phyloP scores from a whole-genome alignment of 1,140 invertebrate genomes.

The Drepana arcuata region DNA sequence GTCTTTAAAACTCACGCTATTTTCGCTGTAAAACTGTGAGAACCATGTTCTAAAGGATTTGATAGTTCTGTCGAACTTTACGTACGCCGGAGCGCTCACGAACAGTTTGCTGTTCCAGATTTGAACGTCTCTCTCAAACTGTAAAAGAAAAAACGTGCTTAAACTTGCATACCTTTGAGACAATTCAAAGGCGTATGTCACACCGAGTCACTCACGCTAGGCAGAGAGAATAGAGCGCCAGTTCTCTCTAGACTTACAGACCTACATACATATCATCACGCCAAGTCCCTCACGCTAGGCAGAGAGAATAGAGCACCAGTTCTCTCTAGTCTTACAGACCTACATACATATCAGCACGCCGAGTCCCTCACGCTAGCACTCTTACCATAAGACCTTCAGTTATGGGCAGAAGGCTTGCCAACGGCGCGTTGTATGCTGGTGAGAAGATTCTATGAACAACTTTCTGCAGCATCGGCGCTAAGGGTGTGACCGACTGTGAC shows the following conservation, averaged over 20 bases:
- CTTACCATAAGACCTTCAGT: conserved; percentile 84
- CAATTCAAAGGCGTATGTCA: too few species aligned
- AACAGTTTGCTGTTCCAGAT: conserved; percentile 93
- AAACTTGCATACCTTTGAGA: too few species aligned
- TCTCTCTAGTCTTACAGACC: too few species aligned
- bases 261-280: too few species aligned
- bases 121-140: conserved; percentile 89
- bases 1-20: conserved; percentile 77
- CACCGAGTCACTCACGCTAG: too few species aligned
- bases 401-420: conserved; percentile 79
- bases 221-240: too few species aligned
- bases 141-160: conserved; percentile 37
- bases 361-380: too few species aligned
- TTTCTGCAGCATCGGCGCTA: conserved; percentile 84
- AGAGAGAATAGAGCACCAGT: too few species aligned
- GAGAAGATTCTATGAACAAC: conserved; percentile 85
- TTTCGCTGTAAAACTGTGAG: conserved; percentile 87
- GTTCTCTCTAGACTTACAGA: too few species aligned
- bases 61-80: conserved; percentile 83
- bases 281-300: too few species aligned
- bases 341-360: too few species aligned
- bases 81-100: conserved; percentile 79
- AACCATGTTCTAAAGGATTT: conserved; percentile 86
- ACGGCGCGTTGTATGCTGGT: conserved; percentile 72
- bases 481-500: conserved; percentile 85